Conservation (phyloP, 1,140 invertebrate genomes). For the Leptinotarsa texana region DNA sequence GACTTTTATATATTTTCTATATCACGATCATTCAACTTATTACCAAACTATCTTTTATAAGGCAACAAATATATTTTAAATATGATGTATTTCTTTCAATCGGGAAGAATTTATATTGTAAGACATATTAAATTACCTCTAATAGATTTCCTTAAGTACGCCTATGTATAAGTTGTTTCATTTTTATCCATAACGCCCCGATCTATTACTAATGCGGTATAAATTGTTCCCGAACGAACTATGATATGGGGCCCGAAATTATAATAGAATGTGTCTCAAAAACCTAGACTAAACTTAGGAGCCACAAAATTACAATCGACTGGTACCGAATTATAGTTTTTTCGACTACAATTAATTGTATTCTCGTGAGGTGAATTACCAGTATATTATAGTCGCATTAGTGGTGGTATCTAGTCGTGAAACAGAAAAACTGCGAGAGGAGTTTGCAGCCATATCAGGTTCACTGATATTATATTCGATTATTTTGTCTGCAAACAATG, state of each 20-base stretch:
- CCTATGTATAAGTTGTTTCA: not conserved
- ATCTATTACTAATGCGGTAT: conserved; percentile 7
- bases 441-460: too few species aligned
- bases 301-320: conserved; percentile 11
- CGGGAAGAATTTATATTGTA: too few species aligned
- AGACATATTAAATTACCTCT: too few species aligned
- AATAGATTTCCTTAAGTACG: not conserved
- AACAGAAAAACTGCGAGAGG: too few species aligned
- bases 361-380: not conserved
- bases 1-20: too few species aligned
- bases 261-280: not conserved
- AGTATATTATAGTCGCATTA: conserved; percentile 3
- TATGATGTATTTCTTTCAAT: too few species aligned
- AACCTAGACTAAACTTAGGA: not conserved
- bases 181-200: not conserved
- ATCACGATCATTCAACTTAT: too few species aligned
- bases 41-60: too few species aligned
- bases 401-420: not conserved
- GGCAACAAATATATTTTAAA: too few species aligned
- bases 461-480: too few species aligned
- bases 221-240: conserved; percentile 3
- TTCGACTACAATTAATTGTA: conserved; percentile 1
- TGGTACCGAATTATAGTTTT: conserved; percentile 7
- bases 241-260: conserved; percentile 7
- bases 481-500: too few species aligned